These are phyloP conservation scores for Andricus grossulariae DNA, from an alignment of 1,140 invertebrate genomes.

Conservation along the genomic window DNA sequence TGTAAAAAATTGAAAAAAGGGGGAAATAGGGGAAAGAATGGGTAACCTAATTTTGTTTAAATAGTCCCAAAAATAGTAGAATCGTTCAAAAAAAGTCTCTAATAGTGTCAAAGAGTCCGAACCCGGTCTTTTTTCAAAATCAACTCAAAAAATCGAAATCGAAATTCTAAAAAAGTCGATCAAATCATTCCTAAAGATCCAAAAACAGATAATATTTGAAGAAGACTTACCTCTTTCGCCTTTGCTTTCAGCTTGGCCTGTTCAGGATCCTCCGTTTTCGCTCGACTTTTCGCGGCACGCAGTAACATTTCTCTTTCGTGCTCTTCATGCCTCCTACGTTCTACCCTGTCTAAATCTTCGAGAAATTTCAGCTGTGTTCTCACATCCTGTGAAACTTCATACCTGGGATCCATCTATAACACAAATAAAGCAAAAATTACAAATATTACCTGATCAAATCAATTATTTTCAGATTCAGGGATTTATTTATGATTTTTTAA, in stretches of 20 bases:
- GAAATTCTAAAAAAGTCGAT: no score
- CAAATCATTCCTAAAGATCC: no score
- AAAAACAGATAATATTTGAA: no score
- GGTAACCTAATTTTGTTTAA: no score
- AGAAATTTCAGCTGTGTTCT: slow-evolving; percentile 96
- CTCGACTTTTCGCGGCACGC: slow-evolving; percentile 94
- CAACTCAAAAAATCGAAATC: no score
- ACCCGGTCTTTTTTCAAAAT: no score
- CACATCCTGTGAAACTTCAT: slow-evolving; percentile 94
- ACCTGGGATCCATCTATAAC: slow-evolving; percentile 87
- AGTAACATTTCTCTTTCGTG: slow-evolving; percentile 94
- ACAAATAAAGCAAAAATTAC: slow-evolving; percentile 1
- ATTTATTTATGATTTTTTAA: no score
- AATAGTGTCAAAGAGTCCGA: no score
- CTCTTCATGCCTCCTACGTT: slow-evolving; percentile 95
- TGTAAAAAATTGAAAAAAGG: no score
- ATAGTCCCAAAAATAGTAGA: no score
- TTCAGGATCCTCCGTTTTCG: slow-evolving; percentile 98
- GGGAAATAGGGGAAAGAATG: no score
- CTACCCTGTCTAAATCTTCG: slow-evolving; percentile 95
- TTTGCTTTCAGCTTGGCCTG: slow-evolving; percentile 98
- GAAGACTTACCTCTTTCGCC: slow-evolving; percentile 84
- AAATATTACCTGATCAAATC: slow-evolving; percentile 15
- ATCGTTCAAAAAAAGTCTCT: no score
- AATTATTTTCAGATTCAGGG: not conserved